Percentiles rank a stretch among this genome's conserved stretches.
These are phyloP conservation scores for Gavialis gangeticus DNA, from an alignment of 2,113 vertebrate species.

Conservation along the genomic window DNA sequence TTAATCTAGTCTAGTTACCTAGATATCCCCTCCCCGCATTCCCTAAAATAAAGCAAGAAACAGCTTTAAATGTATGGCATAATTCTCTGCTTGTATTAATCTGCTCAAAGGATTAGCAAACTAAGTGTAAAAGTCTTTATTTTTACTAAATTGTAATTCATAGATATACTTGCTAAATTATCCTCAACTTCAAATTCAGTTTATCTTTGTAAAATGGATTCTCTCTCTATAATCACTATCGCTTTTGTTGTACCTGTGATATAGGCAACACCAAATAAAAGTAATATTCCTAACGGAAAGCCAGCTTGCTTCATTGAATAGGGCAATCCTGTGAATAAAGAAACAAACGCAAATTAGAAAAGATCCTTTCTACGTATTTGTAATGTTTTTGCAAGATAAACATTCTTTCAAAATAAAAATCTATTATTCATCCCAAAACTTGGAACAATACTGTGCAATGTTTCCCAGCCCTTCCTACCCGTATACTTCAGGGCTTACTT, in stretches of 20 bases:
- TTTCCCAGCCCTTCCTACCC: background rate
- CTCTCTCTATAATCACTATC: background rate
- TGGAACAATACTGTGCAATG: background rate
- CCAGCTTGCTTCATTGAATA: conserved; percentile 95
- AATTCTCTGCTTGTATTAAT: conserved; percentile 59
- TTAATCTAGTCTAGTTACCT: conserved; percentile 1
- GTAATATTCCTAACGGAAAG: conserved; percentile 90
- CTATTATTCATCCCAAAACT: background rate
- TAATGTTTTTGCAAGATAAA: background rate
- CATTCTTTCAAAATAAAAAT: background rate
- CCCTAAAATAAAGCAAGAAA: conserved; percentile 41
- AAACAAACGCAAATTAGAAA: conserved; percentile 24
- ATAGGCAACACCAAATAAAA: conserved; percentile 87
- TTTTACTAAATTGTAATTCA: conserved; percentile 47
- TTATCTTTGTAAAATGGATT: background rate
- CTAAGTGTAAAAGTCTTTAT: conserved; percentile 31
- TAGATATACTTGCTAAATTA: conserved; percentile 25
- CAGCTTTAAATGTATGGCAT: conserved; percentile 36
- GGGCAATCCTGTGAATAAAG: conserved; percentile 87
- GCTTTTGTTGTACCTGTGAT: conserved; percentile 86
- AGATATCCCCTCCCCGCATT: background rate
- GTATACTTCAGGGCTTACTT: background rate
- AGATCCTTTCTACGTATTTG: background rate
- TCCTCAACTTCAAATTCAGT: background rate
- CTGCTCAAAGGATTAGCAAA: conserved; percentile 54